phyloP scores from a whole-genome alignment of 2,113 vertebrate genomes.

The Etia nguti region DNA sequence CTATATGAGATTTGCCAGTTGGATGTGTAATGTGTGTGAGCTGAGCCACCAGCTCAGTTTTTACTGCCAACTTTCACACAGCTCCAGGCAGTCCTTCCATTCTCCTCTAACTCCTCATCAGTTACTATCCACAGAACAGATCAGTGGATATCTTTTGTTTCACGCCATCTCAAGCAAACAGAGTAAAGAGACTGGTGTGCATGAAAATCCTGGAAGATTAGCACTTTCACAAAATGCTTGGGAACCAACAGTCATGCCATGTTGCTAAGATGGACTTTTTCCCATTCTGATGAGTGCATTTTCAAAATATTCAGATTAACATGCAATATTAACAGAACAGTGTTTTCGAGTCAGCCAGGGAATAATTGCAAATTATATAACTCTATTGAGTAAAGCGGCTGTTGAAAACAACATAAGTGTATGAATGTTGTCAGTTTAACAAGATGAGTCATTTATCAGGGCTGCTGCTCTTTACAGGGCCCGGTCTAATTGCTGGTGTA shows the following conservation, averaged over 20 bases:
- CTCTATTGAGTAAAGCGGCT: neutral
- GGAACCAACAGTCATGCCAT: neutral
- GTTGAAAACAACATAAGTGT: neutral
- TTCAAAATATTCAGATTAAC: neutral
- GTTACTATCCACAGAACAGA: neutral
- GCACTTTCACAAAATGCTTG: neutral
- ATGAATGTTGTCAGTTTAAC: neutral
- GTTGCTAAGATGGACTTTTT: neutral
- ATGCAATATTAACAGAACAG: neutral
- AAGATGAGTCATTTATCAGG: neutral
- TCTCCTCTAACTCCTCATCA: neutral
- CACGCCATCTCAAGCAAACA: neutral
- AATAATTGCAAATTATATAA: neutral
- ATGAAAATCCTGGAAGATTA: neutral
- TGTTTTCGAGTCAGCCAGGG: neutral
- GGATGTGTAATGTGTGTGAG: neutral
- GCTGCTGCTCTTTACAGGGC: neutral
- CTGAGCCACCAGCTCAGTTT: neutral
- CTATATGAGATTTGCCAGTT: neutral
- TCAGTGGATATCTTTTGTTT: neutral
- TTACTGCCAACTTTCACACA: neutral
- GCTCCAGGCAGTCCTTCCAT: neutral
- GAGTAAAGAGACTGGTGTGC: neutral
- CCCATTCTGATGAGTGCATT: neutral
- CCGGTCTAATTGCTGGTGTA: slow-evolving; percentile 30